These are phyloP conservation scores for Tenodera sinensis DNA, from an alignment of 2,888 invertebrate genomes.

Conservation along the genomic window DNA sequence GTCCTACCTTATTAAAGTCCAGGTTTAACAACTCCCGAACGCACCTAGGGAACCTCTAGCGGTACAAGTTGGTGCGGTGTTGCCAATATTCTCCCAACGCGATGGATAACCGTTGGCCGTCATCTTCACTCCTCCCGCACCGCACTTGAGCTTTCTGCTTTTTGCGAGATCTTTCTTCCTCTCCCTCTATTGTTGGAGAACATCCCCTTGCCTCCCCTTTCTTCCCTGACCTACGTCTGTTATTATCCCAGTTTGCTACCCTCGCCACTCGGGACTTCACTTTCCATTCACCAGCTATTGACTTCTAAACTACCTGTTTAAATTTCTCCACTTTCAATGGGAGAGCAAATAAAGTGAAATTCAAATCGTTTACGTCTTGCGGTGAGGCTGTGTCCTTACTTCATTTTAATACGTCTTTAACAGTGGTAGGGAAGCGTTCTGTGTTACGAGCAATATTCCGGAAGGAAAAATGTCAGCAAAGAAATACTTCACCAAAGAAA, in stretches of 20 bases:
- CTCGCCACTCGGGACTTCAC: not conserved
- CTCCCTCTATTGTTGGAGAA: constrained; percentile 28
- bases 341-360: not conserved
- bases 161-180: constrained; percentile 37
- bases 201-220: not conserved
- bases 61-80: not conserved
- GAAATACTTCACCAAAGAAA: no score
- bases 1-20: not conserved
- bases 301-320: not conserved
- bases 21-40: not conserved
- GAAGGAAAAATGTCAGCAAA: not conserved
- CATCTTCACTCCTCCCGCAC: constrained; percentile 53
- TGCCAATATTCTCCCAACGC: not conserved
- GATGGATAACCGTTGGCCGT: not conserved
- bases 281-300: not conserved
- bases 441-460: not conserved
- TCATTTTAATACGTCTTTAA: not conserved
- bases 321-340: not conserved
- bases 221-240: not conserved
- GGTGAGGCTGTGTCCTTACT: not conserved
- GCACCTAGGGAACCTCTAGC: not conserved
- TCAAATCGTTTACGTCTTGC: not conserved
- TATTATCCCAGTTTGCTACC: not conserved
- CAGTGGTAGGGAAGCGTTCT: not conserved
- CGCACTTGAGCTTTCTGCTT: constrained; percentile 49